Conservation (phyloP, 2,797 vertebrate genomes). For the Amphiprion clarkii region DNA sequence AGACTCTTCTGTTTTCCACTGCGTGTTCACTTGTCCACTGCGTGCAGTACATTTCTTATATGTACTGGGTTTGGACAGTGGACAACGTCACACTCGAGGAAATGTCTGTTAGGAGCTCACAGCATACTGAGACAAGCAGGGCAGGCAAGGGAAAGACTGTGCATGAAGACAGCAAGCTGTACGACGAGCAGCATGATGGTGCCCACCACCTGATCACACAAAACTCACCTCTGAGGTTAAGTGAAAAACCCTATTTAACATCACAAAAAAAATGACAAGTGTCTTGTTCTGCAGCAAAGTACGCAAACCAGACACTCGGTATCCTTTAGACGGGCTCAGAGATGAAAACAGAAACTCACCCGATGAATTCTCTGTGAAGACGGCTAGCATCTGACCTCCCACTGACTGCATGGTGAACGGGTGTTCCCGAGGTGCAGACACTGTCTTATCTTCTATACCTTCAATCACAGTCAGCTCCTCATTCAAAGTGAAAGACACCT, state of each 20-base stretch:
- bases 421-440: constrained; percentile 94
- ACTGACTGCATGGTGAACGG: constrained; percentile 96
- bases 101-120: constrained; percentile 36
- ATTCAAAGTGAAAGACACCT: constrained; percentile 98
- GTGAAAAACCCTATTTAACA: constrained; percentile 26
- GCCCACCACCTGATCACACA: constrained; percentile 42
- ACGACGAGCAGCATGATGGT: constrained; percentile 28
- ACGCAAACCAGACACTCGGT: constrained; percentile 1
- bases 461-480: constrained; percentile 95
- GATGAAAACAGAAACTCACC: constrained; percentile 69
- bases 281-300: constrained; percentile 5
- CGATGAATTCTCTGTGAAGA: constrained; percentile 91
- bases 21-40: constrained; percentile 38
- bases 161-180: constrained; percentile 43
- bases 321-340: not conserved
- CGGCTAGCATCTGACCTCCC: constrained; percentile 94
- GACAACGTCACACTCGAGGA: constrained; percentile 47
- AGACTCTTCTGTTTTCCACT: constrained; percentile 33
- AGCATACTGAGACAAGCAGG: constrained; percentile 54
- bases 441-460: constrained; percentile 91
- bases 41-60: not conserved
- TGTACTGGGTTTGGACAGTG: constrained; percentile 10
- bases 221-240: constrained; percentile 58
- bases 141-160: constrained; percentile 16
- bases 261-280: constrained; percentile 2